Base-by-base conservation (phyloP, 2,113 vertebrate species). In the Climacteris rufus region DNA sequence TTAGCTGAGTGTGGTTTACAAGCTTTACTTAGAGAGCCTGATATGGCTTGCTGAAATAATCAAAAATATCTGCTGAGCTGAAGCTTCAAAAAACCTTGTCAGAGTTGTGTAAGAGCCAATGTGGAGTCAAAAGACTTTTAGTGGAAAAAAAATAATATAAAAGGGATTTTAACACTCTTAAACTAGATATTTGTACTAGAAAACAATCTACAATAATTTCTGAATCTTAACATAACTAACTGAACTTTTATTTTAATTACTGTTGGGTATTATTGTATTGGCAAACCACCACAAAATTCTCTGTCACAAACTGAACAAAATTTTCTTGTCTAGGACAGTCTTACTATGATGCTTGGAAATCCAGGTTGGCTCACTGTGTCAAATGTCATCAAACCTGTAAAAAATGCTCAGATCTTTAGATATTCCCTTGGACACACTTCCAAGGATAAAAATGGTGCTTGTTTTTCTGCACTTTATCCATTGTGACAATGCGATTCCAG, bases 11-110 rank as follows among this genome's bases (percentile, higher is more conserved):
- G 60, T 70, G 69, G 49, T 66, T 96, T 94, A 82, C 17, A 75
- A 45, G 20, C 31, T 72, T 76, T 93, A 37, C 42, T 96, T 85
- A 52, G 10, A 63, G 28, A 44, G 44, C 31, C 49, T 87, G 45
- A 65, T 87, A 75, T 69, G 30, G 39, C 35, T 97, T 54, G 31
- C 63, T 95, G 71, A 86, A 96, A 40, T 88, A 94, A 96, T 83
- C 60, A 93, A 96, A 95, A 89, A 79, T 78, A 79, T 82, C 50
- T 52, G 40, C 40, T 61, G 61, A 96, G 21, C 27, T 94, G 30
- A 28, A 82, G 71, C 47, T 89, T 60, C 40, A 42, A 44, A 82
- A 87, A 81, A 13, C 3, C 24, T 87, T 87, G 44, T 52, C 56
- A 74, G 13, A 60, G 20, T 42, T 84, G 31, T 35, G 7, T 21